Evolutionary conservation across 2,888 invertebrate genomes (phyloP).

Genomic region (Hypselothyrea guttata): DNA sequence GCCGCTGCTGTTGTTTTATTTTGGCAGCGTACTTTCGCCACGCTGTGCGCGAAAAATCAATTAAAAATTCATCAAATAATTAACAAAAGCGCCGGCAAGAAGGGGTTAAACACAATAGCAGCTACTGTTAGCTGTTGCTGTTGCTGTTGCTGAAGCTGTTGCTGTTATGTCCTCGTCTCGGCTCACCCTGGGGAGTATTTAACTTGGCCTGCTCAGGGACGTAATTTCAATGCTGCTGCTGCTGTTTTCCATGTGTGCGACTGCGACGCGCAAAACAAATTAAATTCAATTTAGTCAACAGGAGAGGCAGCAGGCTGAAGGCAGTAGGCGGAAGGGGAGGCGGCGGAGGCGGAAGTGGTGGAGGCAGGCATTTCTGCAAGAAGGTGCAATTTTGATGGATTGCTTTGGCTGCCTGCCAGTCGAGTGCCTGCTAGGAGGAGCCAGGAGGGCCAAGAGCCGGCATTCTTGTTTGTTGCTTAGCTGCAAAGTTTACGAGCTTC

Average conservation of each 20-base stretch:
- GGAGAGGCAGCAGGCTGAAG: slow-evolving; percentile 33
- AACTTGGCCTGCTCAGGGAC: slow-evolving; percentile 64
- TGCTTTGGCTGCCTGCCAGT: slow-evolving; percentile 68
- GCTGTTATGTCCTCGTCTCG: slow-evolving; percentile 23
- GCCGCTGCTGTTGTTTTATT: slow-evolving; percentile 3
- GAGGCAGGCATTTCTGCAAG: slow-evolving; percentile 55
- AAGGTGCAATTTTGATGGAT: slow-evolving; percentile 82
- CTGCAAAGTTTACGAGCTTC: slow-evolving; percentile 67
- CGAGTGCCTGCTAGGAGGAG: slow-evolving; percentile 37
- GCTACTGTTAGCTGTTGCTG: slow-evolving; percentile 22
- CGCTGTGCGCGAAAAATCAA: slow-evolving; percentile 78
- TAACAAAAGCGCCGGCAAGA: slow-evolving; percentile 75
- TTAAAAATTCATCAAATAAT: slow-evolving; percentile 81
- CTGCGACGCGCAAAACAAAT: slow-evolving; percentile 75
- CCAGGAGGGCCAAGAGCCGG: slow-evolving; percentile 30
- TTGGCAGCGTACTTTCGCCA: slow-evolving; percentile 19
- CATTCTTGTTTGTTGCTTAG: slow-evolving; percentile 70
- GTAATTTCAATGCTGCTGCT: slow-evolving; percentile 47
- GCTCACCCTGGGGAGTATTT: slow-evolving; percentile 67
- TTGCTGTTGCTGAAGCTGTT: slow-evolving; percentile 15
- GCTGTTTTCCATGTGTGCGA: slow-evolving; percentile 42
- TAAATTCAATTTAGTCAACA: slow-evolving; percentile 80
- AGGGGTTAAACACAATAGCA: slow-evolving; percentile 73
- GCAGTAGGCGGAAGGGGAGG: slow-evolving; percentile 7
- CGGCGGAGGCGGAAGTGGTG: neutral